These are phyloP conservation scores for Macrotis lagotis DNA, from an alignment of 2,113 vertebrate genomes.

Conservation along the genomic window DNA sequence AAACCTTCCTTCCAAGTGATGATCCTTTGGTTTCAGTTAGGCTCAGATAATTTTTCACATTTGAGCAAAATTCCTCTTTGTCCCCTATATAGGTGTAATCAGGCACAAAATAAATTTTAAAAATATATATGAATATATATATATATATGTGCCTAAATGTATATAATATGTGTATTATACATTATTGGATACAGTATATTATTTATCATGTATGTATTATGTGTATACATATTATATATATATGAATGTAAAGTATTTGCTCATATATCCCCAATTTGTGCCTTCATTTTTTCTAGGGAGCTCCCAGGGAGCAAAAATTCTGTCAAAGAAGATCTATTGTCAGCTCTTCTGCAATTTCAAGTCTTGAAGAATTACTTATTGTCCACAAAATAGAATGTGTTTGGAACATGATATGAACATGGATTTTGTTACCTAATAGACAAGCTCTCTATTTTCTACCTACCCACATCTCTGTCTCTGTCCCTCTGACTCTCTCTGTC, in stretches of 20 bases:
- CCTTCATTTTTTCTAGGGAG: background rate
- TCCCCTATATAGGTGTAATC: background rate
- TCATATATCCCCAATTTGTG: background rate
- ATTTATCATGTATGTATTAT: background rate
- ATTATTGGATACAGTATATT: no score
- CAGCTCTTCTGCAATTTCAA: background rate
- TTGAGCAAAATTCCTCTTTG: background rate
- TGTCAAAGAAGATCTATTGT: background rate
- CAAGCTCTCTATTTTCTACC: background rate
- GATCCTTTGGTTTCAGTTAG: slow-evolving; percentile 11
- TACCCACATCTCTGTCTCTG: background rate
- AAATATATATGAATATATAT: no score
- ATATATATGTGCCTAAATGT: no score
- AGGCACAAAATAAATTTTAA: background rate
- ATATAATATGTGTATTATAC: background rate
- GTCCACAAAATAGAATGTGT: background rate
- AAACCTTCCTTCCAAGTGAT: background rate
- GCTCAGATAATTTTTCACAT: background rate
- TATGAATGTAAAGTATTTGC: background rate
- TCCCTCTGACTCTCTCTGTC: background rate
- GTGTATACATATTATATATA: background rate
- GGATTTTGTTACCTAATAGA: background rate
- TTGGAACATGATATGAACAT: background rate
- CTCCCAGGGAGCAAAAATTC: background rate
- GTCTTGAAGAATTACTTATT: background rate